phyloP scores from a whole-genome alignment of 2,113 vertebrate genomes.

The Rhinogobius similis region DNA sequence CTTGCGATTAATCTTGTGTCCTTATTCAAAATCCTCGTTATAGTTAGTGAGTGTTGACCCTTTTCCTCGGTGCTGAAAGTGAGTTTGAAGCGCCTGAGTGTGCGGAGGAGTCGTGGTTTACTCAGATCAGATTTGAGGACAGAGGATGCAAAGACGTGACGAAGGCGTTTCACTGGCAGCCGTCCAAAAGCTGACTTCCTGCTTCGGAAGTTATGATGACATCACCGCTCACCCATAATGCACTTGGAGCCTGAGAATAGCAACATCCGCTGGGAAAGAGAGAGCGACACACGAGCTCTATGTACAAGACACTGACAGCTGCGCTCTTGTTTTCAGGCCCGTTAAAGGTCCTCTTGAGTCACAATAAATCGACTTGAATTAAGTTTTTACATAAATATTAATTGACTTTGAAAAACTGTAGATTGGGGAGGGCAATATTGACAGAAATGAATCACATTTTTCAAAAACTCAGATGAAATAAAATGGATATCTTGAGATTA shows the following conservation, averaged over 20 bases:
- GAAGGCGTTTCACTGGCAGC: slow-evolving; percentile 39
- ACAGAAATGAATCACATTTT: too few species aligned
- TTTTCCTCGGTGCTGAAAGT: too few species aligned
- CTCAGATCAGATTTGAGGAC: slow-evolving; percentile 17
- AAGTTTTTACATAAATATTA: too few species aligned
- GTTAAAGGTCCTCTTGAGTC: background rate
- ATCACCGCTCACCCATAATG: slow-evolving; percentile 64
- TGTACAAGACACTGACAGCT: background rate
- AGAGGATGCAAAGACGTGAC: slow-evolving; percentile 14
- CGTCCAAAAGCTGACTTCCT: slow-evolving; percentile 66
- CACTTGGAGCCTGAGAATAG: slow-evolving; percentile 65
- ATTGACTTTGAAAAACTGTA: too few species aligned
- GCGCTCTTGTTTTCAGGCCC: background rate
- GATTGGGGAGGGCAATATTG: too few species aligned
- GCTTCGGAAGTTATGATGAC: slow-evolving; percentile 67
- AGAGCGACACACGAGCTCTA: slow-evolving; percentile 12
- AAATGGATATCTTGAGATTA: too few species aligned
- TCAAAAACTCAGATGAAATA: too few species aligned
- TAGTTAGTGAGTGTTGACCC: too few species aligned
- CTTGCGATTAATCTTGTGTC: too few species aligned
- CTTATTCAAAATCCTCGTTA: too few species aligned
- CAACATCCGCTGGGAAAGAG: slow-evolving; percentile 52
- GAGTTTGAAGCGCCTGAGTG: too few species aligned
- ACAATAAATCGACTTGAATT: too few species aligned
- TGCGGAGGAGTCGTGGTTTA: background rate